phyloP scores from a whole-genome alignment of 2,888 invertebrate species.

The Tinea semifulvella region DNA sequence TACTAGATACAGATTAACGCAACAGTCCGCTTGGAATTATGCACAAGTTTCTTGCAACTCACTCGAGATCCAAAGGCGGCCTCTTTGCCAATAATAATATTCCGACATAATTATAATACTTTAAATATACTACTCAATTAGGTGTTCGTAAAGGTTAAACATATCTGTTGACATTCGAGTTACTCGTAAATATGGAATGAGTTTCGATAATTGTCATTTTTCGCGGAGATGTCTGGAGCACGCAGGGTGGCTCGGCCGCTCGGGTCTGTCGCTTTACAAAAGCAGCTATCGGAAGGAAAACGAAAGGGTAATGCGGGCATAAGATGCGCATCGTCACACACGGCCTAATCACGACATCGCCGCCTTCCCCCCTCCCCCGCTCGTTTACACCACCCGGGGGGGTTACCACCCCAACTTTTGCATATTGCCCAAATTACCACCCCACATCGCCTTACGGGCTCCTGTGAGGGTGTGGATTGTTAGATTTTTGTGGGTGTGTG shows the following conservation, averaged over 20 bases:
- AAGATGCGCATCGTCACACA: constrained; percentile 67
- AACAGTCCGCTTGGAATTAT: constrained; percentile 27
- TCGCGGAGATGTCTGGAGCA: constrained; percentile 10
- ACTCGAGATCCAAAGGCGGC: constrained; percentile 14
- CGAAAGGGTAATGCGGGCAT: constrained; percentile 67
- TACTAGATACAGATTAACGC: constrained; percentile 36
- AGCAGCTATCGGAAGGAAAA: constrained; percentile 65
- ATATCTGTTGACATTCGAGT: constrained; percentile 4
- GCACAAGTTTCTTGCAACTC: constrained; percentile 29
- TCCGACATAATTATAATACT: constrained; percentile 15
- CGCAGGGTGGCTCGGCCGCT: not conserved
- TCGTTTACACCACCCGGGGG: constrained; percentile 21
- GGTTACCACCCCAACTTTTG: constrained; percentile 48
- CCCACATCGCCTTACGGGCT: constrained; percentile 34
- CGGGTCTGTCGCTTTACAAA: constrained; percentile 33
- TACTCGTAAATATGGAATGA: constrained; percentile 8
- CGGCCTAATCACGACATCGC: constrained; percentile 57
- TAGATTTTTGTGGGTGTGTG: constrained; percentile 33
- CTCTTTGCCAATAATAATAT: constrained; percentile 15
- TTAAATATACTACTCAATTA: constrained; percentile 16
- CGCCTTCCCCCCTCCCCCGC: constrained; percentile 20
- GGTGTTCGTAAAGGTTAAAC: not conserved
- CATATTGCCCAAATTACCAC: constrained; percentile 62
- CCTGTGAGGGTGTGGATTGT: constrained; percentile 30
- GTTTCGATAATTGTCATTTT: constrained; percentile 8